phyloP scores from a whole-genome alignment of 2,797 vertebrate species.

The Myotis pilosus region DNA sequence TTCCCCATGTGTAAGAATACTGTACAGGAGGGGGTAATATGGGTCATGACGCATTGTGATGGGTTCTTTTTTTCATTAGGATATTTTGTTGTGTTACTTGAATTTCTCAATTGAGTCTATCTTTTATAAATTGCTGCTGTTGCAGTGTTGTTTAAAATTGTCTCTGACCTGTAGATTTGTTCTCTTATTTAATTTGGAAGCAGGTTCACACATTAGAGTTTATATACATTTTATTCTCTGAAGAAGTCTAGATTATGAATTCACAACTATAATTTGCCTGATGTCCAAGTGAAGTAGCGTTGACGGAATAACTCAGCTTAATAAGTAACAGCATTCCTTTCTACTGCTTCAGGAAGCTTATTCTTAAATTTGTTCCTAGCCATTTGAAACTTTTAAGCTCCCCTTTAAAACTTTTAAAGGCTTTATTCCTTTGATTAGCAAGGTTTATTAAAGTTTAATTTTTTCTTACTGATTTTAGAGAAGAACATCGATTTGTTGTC shows the following conservation, averaged over 20 bases:
- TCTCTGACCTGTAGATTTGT: conserved; percentile 8
- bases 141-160: conserved; percentile 37
- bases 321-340: conserved; percentile 50
- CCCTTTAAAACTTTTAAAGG: conserved; percentile 43
- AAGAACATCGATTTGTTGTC: background rate
- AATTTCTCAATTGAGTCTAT: background rate
- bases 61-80: conserved; percentile 15
- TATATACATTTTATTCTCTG: background rate
- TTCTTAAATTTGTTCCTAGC: conserved; percentile 56
- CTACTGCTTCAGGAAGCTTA: conserved; percentile 2
- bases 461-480: background rate
- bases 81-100: conserved; percentile 36
- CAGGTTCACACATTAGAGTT: conserved; percentile 15
- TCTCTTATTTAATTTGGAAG: background rate
- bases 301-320: background rate
- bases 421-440: conserved; percentile 44
- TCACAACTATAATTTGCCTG: background rate
- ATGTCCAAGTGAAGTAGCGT: conserved; percentile 18
- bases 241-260: background rate
- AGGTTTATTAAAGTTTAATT: conserved; percentile 50
- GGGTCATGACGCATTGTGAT: background rate
- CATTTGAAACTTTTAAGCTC: conserved; percentile 40
- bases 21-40: background rate
- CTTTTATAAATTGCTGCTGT: background rate
- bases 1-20: conserved; percentile 5